Percentiles rank a stretch among this genome's conserved stretches.
phyloP scores from a whole-genome alignment of 2,113 vertebrate genomes.

The Hemibagrus wyckioides region DNA sequence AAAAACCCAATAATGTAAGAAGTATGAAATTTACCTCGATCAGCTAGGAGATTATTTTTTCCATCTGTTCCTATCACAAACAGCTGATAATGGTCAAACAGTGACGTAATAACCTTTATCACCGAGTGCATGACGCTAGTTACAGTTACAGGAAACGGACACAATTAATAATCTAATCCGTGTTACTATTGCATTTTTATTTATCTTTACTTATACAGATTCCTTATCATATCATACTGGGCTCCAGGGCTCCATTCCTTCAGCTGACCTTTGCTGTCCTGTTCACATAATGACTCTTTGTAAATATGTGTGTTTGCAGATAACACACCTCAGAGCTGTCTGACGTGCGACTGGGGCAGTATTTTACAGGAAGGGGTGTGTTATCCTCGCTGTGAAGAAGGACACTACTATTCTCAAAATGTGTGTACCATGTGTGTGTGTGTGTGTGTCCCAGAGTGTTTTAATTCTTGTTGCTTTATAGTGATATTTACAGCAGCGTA shows the following conservation, averaged over 20 bases:
- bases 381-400: conserved; percentile 72
- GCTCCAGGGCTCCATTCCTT: not conserved
- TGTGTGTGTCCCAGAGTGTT: conserved; percentile 5
- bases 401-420: conserved; percentile 66
- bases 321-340: conserved; percentile 68
- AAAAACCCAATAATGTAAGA: not conserved
- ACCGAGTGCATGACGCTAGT: not conserved
- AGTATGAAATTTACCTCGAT: not conserved
- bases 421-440: conserved; percentile 52
- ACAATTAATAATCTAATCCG: not conserved
- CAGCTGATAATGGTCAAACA: not conserved
- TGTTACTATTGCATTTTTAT: not conserved
- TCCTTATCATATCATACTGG: not conserved
- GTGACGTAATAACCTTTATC: not conserved
- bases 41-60: not conserved
- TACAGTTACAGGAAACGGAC: not conserved
- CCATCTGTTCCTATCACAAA: not conserved
- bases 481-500: not conserved
- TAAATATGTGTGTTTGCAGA: conserved; percentile 60
- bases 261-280: not conserved
- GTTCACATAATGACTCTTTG: not conserved
- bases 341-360: conserved; percentile 71
- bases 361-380: conserved; percentile 66
- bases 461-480: not conserved
- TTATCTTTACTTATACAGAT: not conserved